Conservation (phyloP, 2,888 invertebrate species). For the Nymphalis urticae region DNA sequence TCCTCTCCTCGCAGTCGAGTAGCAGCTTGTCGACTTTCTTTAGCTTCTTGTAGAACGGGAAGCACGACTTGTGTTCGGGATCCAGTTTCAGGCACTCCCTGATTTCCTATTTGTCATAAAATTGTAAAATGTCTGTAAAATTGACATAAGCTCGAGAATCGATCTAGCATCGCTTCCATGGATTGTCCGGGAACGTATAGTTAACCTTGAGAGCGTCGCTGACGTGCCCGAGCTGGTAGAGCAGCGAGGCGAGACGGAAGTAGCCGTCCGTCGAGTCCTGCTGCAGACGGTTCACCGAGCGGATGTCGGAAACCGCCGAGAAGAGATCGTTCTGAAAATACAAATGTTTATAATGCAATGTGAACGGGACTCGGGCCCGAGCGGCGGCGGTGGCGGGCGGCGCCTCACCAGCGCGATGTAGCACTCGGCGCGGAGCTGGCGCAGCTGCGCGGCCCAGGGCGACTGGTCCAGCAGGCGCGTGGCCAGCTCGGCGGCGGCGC, state of each 20-base stretch:
- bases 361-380: too few relatives aligned
- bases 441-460: constrained; percentile 93
- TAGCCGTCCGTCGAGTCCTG: constrained; percentile 95
- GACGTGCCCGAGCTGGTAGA: constrained; percentile 95
- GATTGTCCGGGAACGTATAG: background rate
- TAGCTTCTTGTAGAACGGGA: constrained; percentile 96
- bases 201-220: constrained; percentile 91
- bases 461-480: constrained; percentile 90
- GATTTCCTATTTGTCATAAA: too few relatives aligned
- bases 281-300: constrained; percentile 93
- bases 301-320: constrained; percentile 94
- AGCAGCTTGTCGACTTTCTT: constrained; percentile 94
- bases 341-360: background rate
- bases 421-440: constrained; percentile 93
- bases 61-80: constrained; percentile 98
- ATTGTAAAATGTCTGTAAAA: too few relatives aligned
- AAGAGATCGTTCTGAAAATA: constrained; percentile 85
- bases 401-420: constrained; percentile 83
- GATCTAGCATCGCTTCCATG: background rate
- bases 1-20: constrained; percentile 82
- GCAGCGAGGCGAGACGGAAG: constrained; percentile 89
- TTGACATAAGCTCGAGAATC: background rate
- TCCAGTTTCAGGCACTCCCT: constrained; percentile 98
- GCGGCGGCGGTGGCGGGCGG: background rate
- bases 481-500: constrained; percentile 76